Conservation (phyloP, 2,113 vertebrate species). For the Phyllostomus hastatus region DNA sequence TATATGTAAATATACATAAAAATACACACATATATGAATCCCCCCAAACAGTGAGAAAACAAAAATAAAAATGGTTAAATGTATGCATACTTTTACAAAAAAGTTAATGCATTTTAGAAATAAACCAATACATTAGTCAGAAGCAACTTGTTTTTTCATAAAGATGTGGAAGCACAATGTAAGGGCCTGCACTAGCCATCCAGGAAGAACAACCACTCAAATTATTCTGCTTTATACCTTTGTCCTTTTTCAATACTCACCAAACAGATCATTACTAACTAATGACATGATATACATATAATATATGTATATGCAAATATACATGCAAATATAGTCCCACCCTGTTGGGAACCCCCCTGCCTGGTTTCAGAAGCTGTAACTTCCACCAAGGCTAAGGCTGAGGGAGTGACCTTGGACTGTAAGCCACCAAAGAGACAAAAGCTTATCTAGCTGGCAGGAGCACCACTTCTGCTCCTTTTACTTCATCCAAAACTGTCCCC, state of each 20-base stretch:
- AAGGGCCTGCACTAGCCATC: not conserved
- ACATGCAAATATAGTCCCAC: not conserved
- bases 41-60: not conserved
- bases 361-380: too few species aligned
- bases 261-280: not conserved
- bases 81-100: constrained; percentile 34
- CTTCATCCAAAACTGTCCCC: too few species aligned
- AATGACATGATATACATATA: not conserved
- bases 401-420: too few species aligned
- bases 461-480: too few species aligned
- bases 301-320: not conserved
- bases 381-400: too few species aligned
- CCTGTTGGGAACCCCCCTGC: too few species aligned
- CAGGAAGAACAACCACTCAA: not conserved
- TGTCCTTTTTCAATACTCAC: not conserved
- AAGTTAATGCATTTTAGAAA: constrained; percentile 3
- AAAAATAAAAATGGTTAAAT: not conserved
- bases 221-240: not conserved
- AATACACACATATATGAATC: too few species aligned
- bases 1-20: not conserved
- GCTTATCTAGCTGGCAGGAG: too few species aligned
- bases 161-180: not conserved
- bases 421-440: too few species aligned
- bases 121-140: not conserved
- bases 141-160: not conserved